Base-by-base conservation (phyloP, 1,140 invertebrate genomes). In the Cyclargus thomasi region DNA sequence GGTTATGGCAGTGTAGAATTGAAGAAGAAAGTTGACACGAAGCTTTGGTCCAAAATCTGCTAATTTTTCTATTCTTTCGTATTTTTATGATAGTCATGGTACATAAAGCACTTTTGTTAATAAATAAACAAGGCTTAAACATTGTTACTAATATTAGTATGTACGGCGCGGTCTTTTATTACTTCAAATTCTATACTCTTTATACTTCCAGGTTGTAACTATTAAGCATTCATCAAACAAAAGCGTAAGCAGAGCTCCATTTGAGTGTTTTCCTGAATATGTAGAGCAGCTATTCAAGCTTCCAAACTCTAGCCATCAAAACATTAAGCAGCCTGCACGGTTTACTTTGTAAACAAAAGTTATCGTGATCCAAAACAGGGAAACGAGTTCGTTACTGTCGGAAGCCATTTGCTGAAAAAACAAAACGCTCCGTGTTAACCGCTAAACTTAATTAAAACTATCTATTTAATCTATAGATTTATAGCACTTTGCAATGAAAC, bases 371-470 rank as follows among this genome's bases (percentile, higher is more conserved):
- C 39, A 47, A 16, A 47, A 47, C 39, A 39, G 23, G 67, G 53
- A 36, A 47, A 11, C 53, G 11, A 68, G 64, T 53, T 47, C 39
- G 39, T 16, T 47, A 47, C 39, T 70, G 18, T 22, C 18, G 55
- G 18, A 59, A 59, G 55, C 55, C 55, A 59, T 59, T 59, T 20
- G 55, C 55, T 59, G 55, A 59, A 18, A 20, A 59, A 59, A 59
- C 55, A 59, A 59, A 59, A 59, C 20, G 11, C n/a, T 20, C 6
- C 55, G 55, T 22, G 55, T 20, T 21, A 7, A 21, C 18, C 18
- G 55, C 17, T 59, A 59, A 59, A 59, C 55, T 20, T 20, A 59
- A 59, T 59, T 59, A 59, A 22, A 7, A 59, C 6, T 20, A 59
- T 55, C 53, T 55, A 18, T 18, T 47, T 16, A 47, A 14, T 47